These are phyloP conservation scores for Paracanthobrama guichenoti DNA, from an alignment of 2,113 vertebrate genomes.

Conservation along the genomic window DNA sequence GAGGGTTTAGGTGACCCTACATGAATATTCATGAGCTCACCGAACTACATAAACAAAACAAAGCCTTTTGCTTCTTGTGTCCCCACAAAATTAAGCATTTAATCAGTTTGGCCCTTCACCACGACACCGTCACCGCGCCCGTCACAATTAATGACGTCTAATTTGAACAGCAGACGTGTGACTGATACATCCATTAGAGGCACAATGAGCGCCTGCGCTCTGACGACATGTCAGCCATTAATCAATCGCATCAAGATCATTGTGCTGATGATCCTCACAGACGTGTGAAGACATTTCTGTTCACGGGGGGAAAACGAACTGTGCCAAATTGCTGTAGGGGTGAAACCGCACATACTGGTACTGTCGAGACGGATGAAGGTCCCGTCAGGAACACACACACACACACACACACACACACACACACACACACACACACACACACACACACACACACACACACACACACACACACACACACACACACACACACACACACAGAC, in stretches of 20 bases:
- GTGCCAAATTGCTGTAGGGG: not conserved
- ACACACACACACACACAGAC: conserved; percentile 5
- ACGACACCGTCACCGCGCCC: conserved; percentile 61
- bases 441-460: conserved; percentile 8
- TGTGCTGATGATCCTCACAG: conserved; percentile 46
- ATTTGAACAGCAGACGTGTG: conserved; percentile 60
- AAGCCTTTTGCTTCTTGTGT: conserved; percentile 1
- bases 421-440: conserved; percentile 10
- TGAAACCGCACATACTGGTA: conserved; percentile 31
- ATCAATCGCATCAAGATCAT: conserved; percentile 63
- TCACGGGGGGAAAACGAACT: conserved; percentile 20
- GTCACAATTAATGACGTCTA: conserved; percentile 67
- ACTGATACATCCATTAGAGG: conserved; percentile 68
- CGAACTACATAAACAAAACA: conserved; percentile 43
- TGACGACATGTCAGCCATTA: conserved; percentile 61
- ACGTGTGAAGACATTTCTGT: conserved; percentile 45
- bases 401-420: not conserved
- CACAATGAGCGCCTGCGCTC: conserved; percentile 62
- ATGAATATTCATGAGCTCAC: conserved; percentile 28
- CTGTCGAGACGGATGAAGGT: conserved; percentile 35
- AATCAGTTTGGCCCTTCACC: conserved; percentile 44
- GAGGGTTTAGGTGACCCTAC: not conserved
- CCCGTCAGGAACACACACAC: not conserved
- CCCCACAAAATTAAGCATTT: conserved; percentile 33
- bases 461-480: conserved; percentile 8